Evolutionary conservation across 2,113 vertebrate species (phyloP), one percentile per base, ranked within the genome.

Genomic region (Stigmatopora nigra): DNA sequence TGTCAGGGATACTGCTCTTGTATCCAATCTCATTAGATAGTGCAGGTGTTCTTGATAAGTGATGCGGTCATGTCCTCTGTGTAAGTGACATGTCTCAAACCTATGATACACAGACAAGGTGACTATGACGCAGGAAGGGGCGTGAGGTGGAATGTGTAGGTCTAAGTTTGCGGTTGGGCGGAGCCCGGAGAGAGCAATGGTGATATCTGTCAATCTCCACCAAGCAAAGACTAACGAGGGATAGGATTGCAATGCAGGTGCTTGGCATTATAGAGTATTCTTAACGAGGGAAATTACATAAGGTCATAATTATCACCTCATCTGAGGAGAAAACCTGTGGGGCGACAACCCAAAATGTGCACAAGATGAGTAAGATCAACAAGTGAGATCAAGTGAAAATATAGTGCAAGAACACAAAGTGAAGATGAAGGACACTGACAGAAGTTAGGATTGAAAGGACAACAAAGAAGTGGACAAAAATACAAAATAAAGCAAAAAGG

Each of bases 71-170:
- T 75, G 78, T 79, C 70, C 67, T 79, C 45, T 1, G 66, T 68
- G 67, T 77, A 75, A 84, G 72, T 77, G 81, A 74, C 78, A 72
- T 69, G 73, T 70, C 73, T 77, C 75, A 78, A 77, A 78, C 82
- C 68, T n/a, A 64, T 68, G 71, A 81, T 64, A 82, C 73, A 76
- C 67, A 70, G 71, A 84, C 73, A 82, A 82, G 77, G 78, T 78
- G 82, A 81, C 59, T 69, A 75, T 75, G 70, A 78, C 63, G 70
- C 63, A 52, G 44, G 69, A 49, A 55, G 59, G 48, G 35, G 64
- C 48, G 70, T 45, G 55, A 64, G 51, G 64, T 49, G 70, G 63
- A 51, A 64, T 64, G 63, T 12, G 46, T 7, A 0, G 59, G 38
- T 17, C 59, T 20, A n/a, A 45, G 46, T 57, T 19, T 19, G 64